A percentile compares a stretch with the other conserved stretches of the same genome.
Evolutionary conservation across 2,113 vertebrate species (phyloP).

Genomic region (Noturus placidus): DNA sequence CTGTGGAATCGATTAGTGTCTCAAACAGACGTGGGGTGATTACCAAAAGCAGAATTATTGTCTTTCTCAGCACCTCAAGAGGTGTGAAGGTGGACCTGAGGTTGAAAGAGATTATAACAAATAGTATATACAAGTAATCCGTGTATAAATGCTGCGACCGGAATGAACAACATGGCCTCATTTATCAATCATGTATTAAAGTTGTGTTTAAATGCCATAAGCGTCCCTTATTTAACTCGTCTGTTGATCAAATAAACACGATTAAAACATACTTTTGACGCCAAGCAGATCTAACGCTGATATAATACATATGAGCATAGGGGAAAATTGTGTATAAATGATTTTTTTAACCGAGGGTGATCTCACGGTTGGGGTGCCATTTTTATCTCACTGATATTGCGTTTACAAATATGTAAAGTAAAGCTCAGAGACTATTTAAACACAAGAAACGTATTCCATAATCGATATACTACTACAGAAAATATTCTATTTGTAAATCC

Average conservation of each 20-base stretch:
- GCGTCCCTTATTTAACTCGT: neutral
- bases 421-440: neutral
- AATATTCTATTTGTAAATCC: neutral
- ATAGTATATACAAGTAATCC: neutral
- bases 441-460: neutral
- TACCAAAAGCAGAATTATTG: too few species aligned
- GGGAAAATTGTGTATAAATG: neutral
- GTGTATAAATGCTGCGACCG: neutral
- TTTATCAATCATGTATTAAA: too few species aligned
- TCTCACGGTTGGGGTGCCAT: neutral
- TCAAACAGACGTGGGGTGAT: too few species aligned
- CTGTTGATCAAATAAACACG: neutral
- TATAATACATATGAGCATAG: neutral
- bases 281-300: neutral
- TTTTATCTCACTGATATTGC: neutral
- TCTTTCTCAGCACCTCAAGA: too few species aligned
- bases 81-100: too few species aligned
- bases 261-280: neutral
- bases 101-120: too few species aligned
- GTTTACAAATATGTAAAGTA: too few species aligned
- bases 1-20: too few species aligned
- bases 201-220: too few species aligned
- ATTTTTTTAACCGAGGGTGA: neutral
- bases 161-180: neutral
- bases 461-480: neutral